Evolutionary conservation across 2,797 vertebrate species (phyloP).

Genomic region (Hemitrygon akajei): DNA sequence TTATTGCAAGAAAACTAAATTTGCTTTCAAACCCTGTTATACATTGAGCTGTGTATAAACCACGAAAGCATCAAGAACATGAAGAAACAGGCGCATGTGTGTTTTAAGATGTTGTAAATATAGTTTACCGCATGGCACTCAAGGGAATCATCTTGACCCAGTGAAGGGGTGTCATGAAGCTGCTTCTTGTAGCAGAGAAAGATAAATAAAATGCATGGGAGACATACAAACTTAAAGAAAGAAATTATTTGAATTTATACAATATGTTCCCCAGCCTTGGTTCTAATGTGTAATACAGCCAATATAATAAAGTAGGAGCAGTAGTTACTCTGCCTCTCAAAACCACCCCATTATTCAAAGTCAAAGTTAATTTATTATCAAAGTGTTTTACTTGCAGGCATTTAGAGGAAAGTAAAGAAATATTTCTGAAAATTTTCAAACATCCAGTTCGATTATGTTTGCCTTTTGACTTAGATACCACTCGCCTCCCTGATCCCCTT

Average conservation of each 20-base stretch:
- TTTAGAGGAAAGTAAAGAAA: no score
- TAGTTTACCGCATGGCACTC: background rate
- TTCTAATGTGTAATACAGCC: background rate
- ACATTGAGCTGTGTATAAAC: background rate
- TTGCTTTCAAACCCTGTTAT: background rate
- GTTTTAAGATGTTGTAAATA: background rate
- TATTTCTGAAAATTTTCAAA: no score
- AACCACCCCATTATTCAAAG: background rate
- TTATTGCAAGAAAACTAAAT: background rate
- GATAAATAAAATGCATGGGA: background rate
- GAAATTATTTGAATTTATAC: background rate
- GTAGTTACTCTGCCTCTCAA: background rate
- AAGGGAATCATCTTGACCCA: background rate
- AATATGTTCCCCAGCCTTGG: no score
- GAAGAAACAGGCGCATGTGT: background rate
- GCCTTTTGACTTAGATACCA: background rate
- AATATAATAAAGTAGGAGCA: background rate
- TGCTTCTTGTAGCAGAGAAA: background rate
- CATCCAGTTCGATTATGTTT: no score
- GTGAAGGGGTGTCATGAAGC: background rate
- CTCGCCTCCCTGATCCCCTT: background rate
- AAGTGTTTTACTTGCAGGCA: no score
- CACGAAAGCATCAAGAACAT: background rate
- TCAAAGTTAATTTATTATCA: no score
- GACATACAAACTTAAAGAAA: no score